These are phyloP conservation scores for Corythoichthys intestinalis DNA, from an alignment of 2,113 vertebrate genomes.

Conservation along the genomic window DNA sequence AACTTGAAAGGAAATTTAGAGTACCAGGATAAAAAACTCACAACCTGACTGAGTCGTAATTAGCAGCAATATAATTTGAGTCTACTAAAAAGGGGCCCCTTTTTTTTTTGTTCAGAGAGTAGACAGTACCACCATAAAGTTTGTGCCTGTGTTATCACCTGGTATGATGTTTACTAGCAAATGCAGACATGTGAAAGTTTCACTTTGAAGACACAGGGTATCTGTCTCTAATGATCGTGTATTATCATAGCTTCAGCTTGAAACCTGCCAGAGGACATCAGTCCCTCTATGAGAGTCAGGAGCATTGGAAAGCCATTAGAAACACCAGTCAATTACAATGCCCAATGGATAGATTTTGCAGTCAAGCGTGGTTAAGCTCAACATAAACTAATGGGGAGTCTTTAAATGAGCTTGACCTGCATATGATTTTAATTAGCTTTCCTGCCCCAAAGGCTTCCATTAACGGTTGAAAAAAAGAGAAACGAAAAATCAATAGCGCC, in stretches of 20 bases:
- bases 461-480: constrained; percentile 64
- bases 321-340: constrained; percentile 67
- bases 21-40: too few relatives aligned
- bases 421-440: constrained; percentile 77
- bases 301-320: constrained; percentile 69
- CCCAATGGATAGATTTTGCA: constrained; percentile 70
- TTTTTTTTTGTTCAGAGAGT: not conserved
- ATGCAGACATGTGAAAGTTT: constrained; percentile 17
- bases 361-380: constrained; percentile 70
- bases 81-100: too few relatives aligned
- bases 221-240: constrained; percentile 49
- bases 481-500: constrained; percentile 62
- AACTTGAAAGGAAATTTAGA: too few relatives aligned
- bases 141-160: not conserved
- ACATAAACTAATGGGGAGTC: constrained; percentile 73
- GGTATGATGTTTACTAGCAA: constrained; percentile 2
- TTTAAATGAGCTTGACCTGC: constrained; percentile 75
- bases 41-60: too few relatives aligned
- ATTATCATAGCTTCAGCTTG: constrained; percentile 43
- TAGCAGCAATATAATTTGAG: too few relatives aligned
- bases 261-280: constrained; percentile 51
- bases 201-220: constrained; percentile 36
- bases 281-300: constrained; percentile 34
- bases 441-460: constrained; percentile 73
- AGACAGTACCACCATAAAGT: not conserved